Conservation (phyloP, 2,888 invertebrate genomes). For the Harpagoxenus sublaevis region DNA sequence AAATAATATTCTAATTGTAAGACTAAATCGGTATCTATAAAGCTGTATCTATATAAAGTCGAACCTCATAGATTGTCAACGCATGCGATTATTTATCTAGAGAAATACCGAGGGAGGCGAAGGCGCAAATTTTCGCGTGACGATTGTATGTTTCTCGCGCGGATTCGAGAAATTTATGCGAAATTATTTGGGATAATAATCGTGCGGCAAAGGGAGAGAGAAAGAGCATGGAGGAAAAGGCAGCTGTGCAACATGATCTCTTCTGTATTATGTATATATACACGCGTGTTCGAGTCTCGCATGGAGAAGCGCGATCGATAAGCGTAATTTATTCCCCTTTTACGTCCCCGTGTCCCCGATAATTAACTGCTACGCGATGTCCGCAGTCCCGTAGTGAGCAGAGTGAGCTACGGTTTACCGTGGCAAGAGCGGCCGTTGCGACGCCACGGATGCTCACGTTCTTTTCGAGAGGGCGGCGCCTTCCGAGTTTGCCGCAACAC, state of each 20-base stretch:
- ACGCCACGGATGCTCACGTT: slow-evolving; percentile 34
- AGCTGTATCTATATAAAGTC: background rate
- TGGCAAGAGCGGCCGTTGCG: slow-evolving; percentile 17
- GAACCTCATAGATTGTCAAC: background rate
- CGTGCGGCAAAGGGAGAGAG: slow-evolving; percentile 16
- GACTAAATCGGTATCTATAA: too few relatives aligned
- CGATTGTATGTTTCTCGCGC: background rate
- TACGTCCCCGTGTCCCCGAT: slow-evolving; percentile 53
- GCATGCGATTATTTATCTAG: background rate
- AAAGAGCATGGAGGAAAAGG: slow-evolving; percentile 19
- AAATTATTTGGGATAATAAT: slow-evolving; percentile 8
- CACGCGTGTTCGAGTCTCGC: slow-evolving; percentile 20
- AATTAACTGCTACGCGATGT: slow-evolving; percentile 62
- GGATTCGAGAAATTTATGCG: background rate
- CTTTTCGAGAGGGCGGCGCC: slow-evolving; percentile 24
- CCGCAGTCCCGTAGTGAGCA: slow-evolving; percentile 21
- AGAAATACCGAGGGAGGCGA: background rate
- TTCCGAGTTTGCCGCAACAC: slow-evolving; percentile 41
- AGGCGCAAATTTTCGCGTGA: background rate
- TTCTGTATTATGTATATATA: background rate
- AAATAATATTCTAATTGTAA: background rate
- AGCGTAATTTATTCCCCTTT: slow-evolving; percentile 62
- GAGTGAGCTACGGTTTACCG: slow-evolving; percentile 33
- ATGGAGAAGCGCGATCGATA: slow-evolving; percentile 64
- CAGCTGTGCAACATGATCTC: slow-evolving; percentile 29